Base-by-base conservation (phyloP, 2,113 vertebrate genomes). In the Xyliphius kryptos region DNA sequence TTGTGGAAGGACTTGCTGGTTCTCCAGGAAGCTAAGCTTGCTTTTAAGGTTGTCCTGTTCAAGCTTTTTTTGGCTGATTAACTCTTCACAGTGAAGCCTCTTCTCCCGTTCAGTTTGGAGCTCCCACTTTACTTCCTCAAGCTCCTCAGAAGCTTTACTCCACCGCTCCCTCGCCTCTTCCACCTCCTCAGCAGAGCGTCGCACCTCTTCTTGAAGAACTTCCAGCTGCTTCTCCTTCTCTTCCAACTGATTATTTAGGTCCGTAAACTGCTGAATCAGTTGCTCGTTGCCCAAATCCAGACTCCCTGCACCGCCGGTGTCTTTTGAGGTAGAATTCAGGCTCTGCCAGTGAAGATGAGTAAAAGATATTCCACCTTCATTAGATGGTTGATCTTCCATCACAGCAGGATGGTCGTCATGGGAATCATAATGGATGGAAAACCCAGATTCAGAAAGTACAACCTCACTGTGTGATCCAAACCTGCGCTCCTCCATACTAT, bases 91-190 rank as follows among this genome's bases (percentile, higher is more conserved):
- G 1, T 1, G 26, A 60, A 75, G 32, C 61, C 73, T 50, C 17
- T 56, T 66, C 15, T 75, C 66, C 10, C 65, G 70, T 68, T 86
- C 82, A 19, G 71, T 48, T 51, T 75, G 70, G 57, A 82, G 73
- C 54, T 84, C 48, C 37, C 52, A 76, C 43, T 16, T 69, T 10
- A 67, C n/a, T 9, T 63, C 61, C 36, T 74, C 70, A 9, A 90
- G 82, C 37, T 88, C 88, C 51, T 83, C 75, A 0, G 78, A 50
- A 2, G 61, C 75, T 60, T 78, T 57, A 56, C 63, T 61, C 79
- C 79, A 89, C 69, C 83, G 88, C 62, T 47, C 71, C 56, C 80
- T 60, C 46, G 82, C 80, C 73, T 89, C 87, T 41, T 84, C 77
- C 7, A 82, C 55, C 16, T 87, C 81, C 54, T 80, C 77, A 0